Percentiles rank a stretch among this genome's conserved stretches.
phyloP scores from a whole-genome alignment of 2,797 vertebrate species.

The Meriones psammophilus region DNA sequence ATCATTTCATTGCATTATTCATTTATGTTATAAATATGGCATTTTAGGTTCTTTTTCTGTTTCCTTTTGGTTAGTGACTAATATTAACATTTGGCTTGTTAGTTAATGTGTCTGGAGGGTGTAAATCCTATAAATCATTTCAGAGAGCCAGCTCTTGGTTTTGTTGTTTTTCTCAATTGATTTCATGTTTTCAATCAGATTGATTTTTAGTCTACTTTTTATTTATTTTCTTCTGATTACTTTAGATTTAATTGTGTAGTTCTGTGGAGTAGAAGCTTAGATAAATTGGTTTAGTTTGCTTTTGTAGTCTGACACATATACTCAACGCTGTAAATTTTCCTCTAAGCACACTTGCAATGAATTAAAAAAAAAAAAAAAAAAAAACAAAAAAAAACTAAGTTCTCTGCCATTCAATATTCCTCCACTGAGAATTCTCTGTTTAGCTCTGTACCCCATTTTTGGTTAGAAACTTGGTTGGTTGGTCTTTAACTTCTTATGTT shows the following conservation, averaged over 20 bases:
- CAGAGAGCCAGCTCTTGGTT: background rate
- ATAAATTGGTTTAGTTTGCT: background rate
- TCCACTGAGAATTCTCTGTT: too few species aligned
- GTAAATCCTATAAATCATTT: background rate
- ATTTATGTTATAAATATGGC: background rate
- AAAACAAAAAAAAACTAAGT: too few species aligned
- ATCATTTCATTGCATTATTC: background rate
- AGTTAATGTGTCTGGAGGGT: background rate
- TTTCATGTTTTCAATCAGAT: slow-evolving; percentile 7
- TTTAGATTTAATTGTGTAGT: slow-evolving; percentile 6
- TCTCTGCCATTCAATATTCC: too few species aligned
- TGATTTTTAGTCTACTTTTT: slow-evolving; percentile 5
- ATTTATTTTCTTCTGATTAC: background rate
- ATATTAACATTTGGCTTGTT: background rate
- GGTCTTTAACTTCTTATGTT: too few species aligned
- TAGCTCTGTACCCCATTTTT: too few species aligned
- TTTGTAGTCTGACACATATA: background rate
- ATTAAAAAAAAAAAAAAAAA: background rate
- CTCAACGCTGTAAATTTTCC: background rate
- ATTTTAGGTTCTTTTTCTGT: background rate
- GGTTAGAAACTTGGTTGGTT: too few species aligned
- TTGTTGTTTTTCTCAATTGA: background rate
- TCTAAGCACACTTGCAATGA: background rate
- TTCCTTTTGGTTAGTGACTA: background rate
- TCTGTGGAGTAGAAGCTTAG: background rate